phyloP scores from a whole-genome alignment of 2,797 vertebrate species.

The Neopelma chrysocephalum region DNA sequence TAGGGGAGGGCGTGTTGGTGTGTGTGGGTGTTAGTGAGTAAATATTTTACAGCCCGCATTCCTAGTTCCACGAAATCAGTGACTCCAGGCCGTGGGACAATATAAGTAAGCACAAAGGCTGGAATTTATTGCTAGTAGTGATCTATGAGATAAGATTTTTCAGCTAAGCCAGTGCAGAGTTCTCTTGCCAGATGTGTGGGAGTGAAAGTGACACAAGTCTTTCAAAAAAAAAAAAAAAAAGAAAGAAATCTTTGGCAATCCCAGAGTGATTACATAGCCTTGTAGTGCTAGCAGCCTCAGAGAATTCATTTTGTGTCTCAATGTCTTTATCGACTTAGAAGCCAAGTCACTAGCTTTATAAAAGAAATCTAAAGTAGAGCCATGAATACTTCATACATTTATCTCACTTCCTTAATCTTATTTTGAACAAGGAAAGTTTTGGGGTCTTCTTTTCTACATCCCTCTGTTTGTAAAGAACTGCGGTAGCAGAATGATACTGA shows the following conservation, averaged over 20 bases:
- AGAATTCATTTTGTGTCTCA: constrained; percentile 12
- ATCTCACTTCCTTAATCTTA: constrained; percentile 30
- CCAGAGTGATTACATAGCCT: background rate
- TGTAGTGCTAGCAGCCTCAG: background rate
- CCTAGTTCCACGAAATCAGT: constrained; percentile 7
- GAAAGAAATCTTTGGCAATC: constrained; percentile 13
- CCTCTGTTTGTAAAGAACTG: background rate
- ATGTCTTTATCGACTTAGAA: background rate
- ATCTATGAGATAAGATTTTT: constrained; percentile 65
- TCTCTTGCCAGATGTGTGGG: constrained; percentile 64
- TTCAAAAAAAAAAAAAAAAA: background rate
- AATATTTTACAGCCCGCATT: constrained; percentile 40
- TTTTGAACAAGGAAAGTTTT: background rate
- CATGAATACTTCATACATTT: constrained; percentile 19
- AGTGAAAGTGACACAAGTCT: constrained; percentile 65
- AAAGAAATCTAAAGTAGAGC: constrained; percentile 3
- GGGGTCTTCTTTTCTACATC: background rate
- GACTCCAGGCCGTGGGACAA: background rate
- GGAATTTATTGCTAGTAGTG: constrained; percentile 60
- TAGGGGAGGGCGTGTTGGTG: background rate
- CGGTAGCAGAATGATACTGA: background rate
- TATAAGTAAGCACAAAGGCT: constrained; percentile 44
- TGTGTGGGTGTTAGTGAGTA: background rate
- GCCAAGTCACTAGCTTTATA: background rate
- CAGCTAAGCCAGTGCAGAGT: constrained; percentile 15